These are phyloP conservation scores for Poecilia gillii DNA, from an alignment of 2,797 vertebrate species.

Conservation along the genomic window DNA sequence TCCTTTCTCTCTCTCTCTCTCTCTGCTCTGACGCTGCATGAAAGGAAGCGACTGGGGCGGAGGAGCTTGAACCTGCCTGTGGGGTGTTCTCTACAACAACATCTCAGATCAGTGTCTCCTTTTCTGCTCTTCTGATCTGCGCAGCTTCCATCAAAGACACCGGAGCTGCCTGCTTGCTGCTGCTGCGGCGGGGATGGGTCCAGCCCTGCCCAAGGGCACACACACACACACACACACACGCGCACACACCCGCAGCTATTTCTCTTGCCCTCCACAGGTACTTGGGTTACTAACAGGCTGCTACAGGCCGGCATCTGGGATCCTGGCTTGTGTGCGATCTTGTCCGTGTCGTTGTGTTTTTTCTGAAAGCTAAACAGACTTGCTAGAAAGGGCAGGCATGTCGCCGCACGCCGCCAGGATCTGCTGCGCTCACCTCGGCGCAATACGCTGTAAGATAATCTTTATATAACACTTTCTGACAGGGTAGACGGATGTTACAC, in stretches of 20 bases:
- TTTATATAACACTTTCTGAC: slow-evolving; percentile 39
- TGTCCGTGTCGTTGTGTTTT: slow-evolving; percentile 40
- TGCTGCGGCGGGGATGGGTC: slow-evolving; percentile 35
- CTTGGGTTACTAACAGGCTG: slow-evolving; percentile 69
- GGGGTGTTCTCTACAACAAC: slow-evolving; percentile 47
- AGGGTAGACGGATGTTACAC: background rate
- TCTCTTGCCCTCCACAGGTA: slow-evolving; percentile 43
- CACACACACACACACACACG: background rate
- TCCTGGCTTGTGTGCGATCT: slow-evolving; percentile 21
- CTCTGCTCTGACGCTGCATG: slow-evolving; percentile 15
- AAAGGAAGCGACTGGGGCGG: slow-evolving; percentile 35
- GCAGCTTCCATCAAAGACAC: slow-evolving; percentile 62
- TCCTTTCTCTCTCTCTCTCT: background rate
- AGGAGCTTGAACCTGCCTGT: slow-evolving; percentile 43
- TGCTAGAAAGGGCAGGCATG: slow-evolving; percentile 44
- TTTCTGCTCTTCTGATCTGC: slow-evolving; percentile 61
- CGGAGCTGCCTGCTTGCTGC: slow-evolving; percentile 47
- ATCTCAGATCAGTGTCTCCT: slow-evolving; percentile 64
- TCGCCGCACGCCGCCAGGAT: slow-evolving; percentile 46
- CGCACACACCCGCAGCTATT: slow-evolving; percentile 60
- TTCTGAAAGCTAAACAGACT: slow-evolving; percentile 56
- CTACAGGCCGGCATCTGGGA: slow-evolving; percentile 65
- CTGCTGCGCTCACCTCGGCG: slow-evolving; percentile 27
- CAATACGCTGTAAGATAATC: slow-evolving; percentile 48
- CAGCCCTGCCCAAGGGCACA: slow-evolving; percentile 50